phyloP scores from a whole-genome alignment of 2,113 vertebrate genomes.

The Campylomormyrus numenius region DNA sequence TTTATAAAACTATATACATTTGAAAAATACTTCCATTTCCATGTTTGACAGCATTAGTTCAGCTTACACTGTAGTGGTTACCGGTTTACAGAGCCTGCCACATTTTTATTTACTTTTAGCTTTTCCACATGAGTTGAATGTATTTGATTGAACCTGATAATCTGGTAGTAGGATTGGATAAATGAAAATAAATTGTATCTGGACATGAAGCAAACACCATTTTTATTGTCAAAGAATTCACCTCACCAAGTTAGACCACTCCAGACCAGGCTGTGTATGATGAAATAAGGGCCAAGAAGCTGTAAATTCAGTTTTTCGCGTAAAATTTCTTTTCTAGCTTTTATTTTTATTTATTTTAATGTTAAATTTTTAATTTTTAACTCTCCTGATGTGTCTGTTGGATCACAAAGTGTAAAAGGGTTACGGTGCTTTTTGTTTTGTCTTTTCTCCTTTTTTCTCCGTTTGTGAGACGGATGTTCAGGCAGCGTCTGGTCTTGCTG shows the following conservation, averaged over 20 bases:
- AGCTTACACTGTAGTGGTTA: not conserved
- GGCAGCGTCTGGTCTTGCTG: not conserved
- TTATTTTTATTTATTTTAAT: not conserved
- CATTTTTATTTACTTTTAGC: not conserved
- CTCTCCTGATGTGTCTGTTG: not conserved
- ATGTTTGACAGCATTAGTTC: not conserved
- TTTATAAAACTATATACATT: not conserved
- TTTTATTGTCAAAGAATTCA: not conserved
- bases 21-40: not conserved
- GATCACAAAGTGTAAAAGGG: not conserved
- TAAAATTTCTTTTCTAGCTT: not conserved
- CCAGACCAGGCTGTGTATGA: not conserved
- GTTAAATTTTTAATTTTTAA: not conserved
- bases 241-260: not conserved
- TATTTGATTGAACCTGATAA: not conserved
- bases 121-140: not conserved
- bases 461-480: not conserved
- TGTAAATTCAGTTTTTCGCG: not conserved
- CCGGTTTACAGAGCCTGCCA: not conserved
- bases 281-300: not conserved
- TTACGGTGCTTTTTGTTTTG: not conserved
- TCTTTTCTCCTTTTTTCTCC: not conserved
- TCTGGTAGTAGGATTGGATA: not conserved
- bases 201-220: not conserved
- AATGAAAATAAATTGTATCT: not conserved